phyloP scores from a whole-genome alignment of 2,113 vertebrate species.

The Promerops cafer region DNA sequence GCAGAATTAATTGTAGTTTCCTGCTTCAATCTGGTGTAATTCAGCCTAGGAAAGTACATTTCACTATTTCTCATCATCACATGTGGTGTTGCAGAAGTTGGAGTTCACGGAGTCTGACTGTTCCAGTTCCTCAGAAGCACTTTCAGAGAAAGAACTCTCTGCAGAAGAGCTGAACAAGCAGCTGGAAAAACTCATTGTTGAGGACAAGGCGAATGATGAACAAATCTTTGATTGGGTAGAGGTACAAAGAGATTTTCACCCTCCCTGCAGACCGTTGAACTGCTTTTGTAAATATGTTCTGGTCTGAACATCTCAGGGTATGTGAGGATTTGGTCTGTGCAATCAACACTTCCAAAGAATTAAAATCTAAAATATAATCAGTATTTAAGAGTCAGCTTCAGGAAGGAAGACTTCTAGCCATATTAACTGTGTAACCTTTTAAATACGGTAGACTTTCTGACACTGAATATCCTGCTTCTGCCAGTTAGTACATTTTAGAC shows the following conservation, averaged over 20 bases:
- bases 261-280: not conserved
- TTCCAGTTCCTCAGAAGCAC: conserved; percentile 76
- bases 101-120: conserved; percentile 84
- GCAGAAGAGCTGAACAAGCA: conserved; percentile 86
- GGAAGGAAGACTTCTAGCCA: not conserved
- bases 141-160: conserved; percentile 79
- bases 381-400: not conserved
- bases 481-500: not conserved
- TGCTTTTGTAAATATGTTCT: not conserved
- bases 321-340: not conserved
- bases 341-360: not conserved
- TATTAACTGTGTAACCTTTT: not conserved
- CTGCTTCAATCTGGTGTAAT: not conserved
- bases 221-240: conserved; percentile 99
- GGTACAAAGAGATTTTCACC: conserved; percentile 70
- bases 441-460: not conserved
- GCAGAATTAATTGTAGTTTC: not conserved
- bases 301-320: not conserved
- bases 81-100: conserved; percentile 82
- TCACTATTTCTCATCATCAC: not conserved
- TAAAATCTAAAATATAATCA: not conserved
- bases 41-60: not conserved
- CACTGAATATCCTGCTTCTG: not conserved
- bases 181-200: conserved; percentile 89
- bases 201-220: conserved; percentile 92